Conservation (phyloP, 2,888 invertebrate genomes). For the Macrosiphum euphorbiae region DNA sequence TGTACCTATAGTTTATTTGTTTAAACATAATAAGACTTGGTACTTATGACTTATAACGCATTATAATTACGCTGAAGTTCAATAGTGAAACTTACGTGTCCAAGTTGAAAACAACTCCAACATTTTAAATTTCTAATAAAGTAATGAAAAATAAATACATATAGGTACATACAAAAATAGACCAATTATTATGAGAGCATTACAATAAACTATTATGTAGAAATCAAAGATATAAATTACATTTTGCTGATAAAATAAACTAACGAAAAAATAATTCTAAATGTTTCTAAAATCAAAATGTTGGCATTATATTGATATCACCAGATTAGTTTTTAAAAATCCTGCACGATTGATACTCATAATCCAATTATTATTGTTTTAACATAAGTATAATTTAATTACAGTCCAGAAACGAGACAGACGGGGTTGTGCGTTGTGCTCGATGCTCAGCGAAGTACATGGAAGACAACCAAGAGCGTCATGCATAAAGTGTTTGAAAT, state of each 20-base stretch:
- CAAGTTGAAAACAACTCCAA: neutral
- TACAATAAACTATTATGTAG: neutral
- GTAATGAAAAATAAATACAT: neutral
- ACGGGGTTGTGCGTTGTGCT: slow-evolving; percentile 76
- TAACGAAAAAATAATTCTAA: too few relatives aligned
- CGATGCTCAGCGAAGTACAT: slow-evolving; percentile 77
- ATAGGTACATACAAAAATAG: neutral
- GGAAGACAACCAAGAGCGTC: slow-evolving; percentile 76
- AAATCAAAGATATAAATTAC: neutral
- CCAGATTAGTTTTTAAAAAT: neutral
- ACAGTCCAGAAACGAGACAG: slow-evolving; percentile 73
- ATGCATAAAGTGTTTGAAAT: slow-evolving; percentile 75
- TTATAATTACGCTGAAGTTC: neutral
- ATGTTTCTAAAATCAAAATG: neutral
- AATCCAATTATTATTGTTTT: neutral
- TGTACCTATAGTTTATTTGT: neutral
- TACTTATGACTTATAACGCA: neutral
- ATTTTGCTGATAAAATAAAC: neutral
- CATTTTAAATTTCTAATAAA: neutral
- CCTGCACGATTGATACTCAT: neutral
- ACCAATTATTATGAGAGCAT: neutral
- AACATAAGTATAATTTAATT: slow-evolving; percentile 58
- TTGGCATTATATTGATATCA: neutral
- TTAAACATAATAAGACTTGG: neutral
- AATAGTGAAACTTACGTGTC: neutral